Conservation (phyloP, 2,888 invertebrate species). For the Dynastes grantii region DNA sequence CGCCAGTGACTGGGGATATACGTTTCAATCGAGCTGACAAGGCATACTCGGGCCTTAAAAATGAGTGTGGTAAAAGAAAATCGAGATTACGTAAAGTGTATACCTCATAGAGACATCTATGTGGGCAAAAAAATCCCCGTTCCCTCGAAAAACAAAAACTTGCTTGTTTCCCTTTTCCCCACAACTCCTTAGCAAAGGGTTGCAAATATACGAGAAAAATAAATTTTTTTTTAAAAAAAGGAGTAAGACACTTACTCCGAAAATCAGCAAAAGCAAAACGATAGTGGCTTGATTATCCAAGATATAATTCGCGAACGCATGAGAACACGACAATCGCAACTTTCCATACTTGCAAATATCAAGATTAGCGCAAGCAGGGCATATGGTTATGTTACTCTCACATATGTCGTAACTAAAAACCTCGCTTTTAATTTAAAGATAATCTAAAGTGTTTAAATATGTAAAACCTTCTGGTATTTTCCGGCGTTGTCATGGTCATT, state of each 20-base stretch:
- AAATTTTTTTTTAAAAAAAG: too few species aligned
- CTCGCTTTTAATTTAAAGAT: not conserved
- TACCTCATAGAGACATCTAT: constrained; percentile 46
- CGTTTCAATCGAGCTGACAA: constrained; percentile 24
- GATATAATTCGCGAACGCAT: constrained; percentile 70
- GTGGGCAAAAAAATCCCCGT: too few species aligned
- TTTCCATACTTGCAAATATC: constrained; percentile 72
- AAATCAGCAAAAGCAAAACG: too few species aligned
- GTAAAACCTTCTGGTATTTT: constrained; percentile 29
- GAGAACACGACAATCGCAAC: constrained; percentile 72
- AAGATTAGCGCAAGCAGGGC: constrained; percentile 72
- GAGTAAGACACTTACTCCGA: constrained; percentile 62
- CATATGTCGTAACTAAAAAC: constrained; percentile 62
- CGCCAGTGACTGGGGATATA: constrained; percentile 45
- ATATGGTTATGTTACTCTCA: constrained; percentile 70
- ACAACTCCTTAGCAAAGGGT: constrained; percentile 61
- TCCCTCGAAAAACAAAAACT: too few species aligned
- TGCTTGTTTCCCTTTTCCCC: constrained; percentile 63
- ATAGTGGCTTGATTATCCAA: constrained; percentile 65
- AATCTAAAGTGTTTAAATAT: not conserved
- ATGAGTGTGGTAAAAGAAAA: not conserved
- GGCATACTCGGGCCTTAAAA: constrained; percentile 49
- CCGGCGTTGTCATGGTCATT: constrained; percentile 56
- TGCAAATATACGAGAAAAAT: constrained; percentile 44
- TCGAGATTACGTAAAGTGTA: not conserved